Percentiles rank a stretch among this genome's conserved stretches.
These are phyloP conservation scores for Nycticorax nycticorax DNA, from an alignment of 2,113 vertebrate genomes.

Conservation along the genomic window DNA sequence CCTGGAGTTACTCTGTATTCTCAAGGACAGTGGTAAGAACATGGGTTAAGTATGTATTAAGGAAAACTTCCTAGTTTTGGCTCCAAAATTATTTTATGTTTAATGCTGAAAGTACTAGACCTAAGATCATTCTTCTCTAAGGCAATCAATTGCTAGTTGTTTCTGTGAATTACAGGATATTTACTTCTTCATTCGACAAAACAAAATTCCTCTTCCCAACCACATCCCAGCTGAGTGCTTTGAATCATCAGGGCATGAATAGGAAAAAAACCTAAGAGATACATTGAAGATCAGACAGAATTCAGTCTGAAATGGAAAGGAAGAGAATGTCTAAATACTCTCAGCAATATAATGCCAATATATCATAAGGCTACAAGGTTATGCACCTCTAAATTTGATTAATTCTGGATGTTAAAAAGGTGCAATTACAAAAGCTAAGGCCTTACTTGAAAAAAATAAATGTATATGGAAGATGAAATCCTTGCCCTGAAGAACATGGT, in stretches of 20 bases:
- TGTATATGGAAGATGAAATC: not conserved
- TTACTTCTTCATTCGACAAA: not conserved
- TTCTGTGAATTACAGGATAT: constrained; percentile 3
- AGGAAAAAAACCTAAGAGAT: not conserved
- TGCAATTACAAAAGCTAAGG: not conserved
- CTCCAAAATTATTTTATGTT: not conserved
- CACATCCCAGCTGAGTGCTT: not conserved
- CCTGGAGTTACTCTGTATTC: not conserved
- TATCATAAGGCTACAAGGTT: not conserved
- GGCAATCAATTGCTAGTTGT: not conserved
- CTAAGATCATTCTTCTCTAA: not conserved
- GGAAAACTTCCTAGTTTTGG: not conserved
- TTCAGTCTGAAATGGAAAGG: not conserved
- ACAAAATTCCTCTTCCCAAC: not conserved
- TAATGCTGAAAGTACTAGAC: not conserved
- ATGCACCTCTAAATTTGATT: not conserved
- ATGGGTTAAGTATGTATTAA: not conserved
- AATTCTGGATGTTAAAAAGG: not conserved
- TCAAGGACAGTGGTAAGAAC: not conserved
- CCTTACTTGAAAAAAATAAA: not conserved
- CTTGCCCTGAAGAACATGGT: not conserved
- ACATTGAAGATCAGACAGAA: not conserved
- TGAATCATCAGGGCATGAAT: not conserved
- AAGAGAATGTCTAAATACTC: not conserved
- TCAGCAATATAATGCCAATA: not conserved